A percentile compares a stretch with the other conserved stretches of the same genome.
Evolutionary conservation across 2,113 vertebrate species (phyloP).

Genomic region (Amphiprion ocellaris): DNA sequence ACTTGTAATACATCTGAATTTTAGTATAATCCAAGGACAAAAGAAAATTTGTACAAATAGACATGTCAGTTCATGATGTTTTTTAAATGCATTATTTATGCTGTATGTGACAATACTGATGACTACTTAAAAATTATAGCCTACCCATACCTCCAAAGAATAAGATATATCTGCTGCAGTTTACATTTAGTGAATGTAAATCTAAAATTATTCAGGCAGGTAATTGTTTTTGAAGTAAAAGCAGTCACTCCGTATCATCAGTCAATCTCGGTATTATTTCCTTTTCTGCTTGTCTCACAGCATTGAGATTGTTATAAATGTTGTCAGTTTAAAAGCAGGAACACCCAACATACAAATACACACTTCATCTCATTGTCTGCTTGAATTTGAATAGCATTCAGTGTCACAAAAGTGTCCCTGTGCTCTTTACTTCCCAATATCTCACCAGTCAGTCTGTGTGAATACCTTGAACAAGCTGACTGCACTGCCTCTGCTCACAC

Average conservation of each 20-base stretch:
- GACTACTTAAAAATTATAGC: too few species aligned
- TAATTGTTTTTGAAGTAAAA: background rate
- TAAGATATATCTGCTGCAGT: too few species aligned
- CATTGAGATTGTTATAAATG: background rate
- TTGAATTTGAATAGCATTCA: constrained; percentile 18
- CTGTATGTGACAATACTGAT: too few species aligned
- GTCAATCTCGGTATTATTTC: background rate
- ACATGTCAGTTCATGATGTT: too few species aligned
- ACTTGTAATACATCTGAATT: too few species aligned
- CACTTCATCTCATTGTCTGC: background rate
- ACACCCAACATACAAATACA: constrained; percentile 9
- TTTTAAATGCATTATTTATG: too few species aligned
- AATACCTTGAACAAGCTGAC: constrained; percentile 35
- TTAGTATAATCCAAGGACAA: too few species aligned
- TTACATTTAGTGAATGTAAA: too few species aligned
- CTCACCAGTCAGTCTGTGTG: constrained; percentile 26
- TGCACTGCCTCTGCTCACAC: constrained; percentile 40
- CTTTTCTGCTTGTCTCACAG: background rate
- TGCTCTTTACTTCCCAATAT: constrained; percentile 39
- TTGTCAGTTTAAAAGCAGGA: background rate
- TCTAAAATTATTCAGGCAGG: too few species aligned
- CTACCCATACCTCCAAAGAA: too few species aligned
- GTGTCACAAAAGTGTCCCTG: constrained; percentile 24
- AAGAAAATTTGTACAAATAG: too few species aligned
- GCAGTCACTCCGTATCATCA: background rate